Base-by-base conservation (phyloP, 2,888 invertebrate genomes). In the Sceliomorpha sp. region DNA sequence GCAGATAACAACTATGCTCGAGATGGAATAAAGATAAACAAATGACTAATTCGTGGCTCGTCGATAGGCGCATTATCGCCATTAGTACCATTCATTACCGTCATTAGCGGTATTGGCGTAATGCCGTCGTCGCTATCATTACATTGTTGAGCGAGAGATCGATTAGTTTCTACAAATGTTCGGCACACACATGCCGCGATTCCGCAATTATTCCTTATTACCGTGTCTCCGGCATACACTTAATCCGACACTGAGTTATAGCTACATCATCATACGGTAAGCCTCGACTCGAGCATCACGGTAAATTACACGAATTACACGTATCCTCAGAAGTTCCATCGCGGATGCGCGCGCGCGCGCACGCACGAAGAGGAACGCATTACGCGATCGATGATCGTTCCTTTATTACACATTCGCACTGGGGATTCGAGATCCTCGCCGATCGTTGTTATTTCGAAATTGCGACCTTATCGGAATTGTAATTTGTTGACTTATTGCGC, bases 101-200 rank as follows among this genome's bases (percentile, higher is more conserved):
- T 70, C 53, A 68, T 75, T 70, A 66, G 59, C 47, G 51, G 63
- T 62, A 66, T 72, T 63, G 70, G 56, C 66, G 58, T 64, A 58
- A 58, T 45, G 14, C 55, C 29, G 40, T 15, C 34, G 59, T 66
- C 72, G 48, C 56, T 53, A 53, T 58, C 58, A 72, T 76, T 70
- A 70, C 58, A 66, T 62, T 58, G 66, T 53, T 45, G 39, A 59
- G 59, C 53, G 48, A 36, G 60, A 58, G 69, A 72, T 70, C 70
- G 70, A 70, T 73, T 55, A 71, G 67, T 74, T 75, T 72, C 70
- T 63, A 44, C 69, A 42, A 72, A 70, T 70, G 72, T 42, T 56
- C 62, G 12, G 62, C 58, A 40, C 51, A 53, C 53, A 37, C 60
- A 5, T 13, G 55, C 17, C 39, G 56, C 63, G 37, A 67, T 71